A percentile compares a stretch with the other conserved stretches of the same genome.
phyloP scores from a whole-genome alignment of 1,140 invertebrate genomes.

The Bombus impatiens region DNA sequence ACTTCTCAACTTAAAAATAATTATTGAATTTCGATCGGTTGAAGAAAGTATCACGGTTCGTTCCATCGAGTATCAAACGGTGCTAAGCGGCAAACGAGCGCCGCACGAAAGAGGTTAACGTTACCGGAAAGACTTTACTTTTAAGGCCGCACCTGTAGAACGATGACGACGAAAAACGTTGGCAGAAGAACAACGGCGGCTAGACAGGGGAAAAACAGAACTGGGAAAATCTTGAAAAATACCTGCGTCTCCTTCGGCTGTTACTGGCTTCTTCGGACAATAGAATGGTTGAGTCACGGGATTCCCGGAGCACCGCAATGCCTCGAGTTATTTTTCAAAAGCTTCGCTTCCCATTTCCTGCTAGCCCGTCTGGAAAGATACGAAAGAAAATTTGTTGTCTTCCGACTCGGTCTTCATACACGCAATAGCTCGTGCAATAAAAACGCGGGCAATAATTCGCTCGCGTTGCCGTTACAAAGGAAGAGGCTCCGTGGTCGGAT shows the following conservation, averaged over 20 bases:
- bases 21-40: too few species aligned
- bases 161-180: neutral
- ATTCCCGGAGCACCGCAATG: conserved; percentile 43
- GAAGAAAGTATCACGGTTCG: too few species aligned
- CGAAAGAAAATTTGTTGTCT: conserved; percentile 75
- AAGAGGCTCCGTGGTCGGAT: neutral
- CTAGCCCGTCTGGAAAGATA: conserved; percentile 35
- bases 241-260: conserved; percentile 29
- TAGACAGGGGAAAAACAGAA: neutral
- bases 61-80: too few species aligned
- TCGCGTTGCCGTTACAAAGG: conserved; percentile 46
- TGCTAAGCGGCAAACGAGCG: too few species aligned
- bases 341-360: conserved; percentile 30
- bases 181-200: neutral
- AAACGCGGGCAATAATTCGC: conserved; percentile 76
- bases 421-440: conserved; percentile 78
- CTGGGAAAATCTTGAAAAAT: conserved; percentile 37
- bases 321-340: conserved; percentile 64
- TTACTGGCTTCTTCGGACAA: conserved; percentile 44
- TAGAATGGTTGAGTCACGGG: conserved; percentile 53
- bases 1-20: too few species aligned
- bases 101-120: too few species aligned
- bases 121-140: too few species aligned
- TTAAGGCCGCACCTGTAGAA: neutral
- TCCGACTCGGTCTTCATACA: conserved; percentile 65